phyloP scores from a whole-genome alignment of 2,797 vertebrate species.

The Yasuhikotakia modesta region DNA sequence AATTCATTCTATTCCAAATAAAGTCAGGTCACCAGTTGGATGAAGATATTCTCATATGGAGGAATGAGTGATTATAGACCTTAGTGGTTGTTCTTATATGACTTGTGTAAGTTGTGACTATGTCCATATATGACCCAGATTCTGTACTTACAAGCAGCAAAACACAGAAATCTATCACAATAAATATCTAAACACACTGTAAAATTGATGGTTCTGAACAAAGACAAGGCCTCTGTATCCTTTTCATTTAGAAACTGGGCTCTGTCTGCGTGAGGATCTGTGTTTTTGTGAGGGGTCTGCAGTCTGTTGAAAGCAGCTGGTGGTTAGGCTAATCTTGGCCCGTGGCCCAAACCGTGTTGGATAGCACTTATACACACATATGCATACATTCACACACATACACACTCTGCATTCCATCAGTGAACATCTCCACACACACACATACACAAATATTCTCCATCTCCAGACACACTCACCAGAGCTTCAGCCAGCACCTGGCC shows the following conservation, averaged over 20 bases:
- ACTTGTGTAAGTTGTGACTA: not conserved
- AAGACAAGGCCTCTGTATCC: slow-evolving; percentile 22
- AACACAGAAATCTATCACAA: slow-evolving; percentile 6
- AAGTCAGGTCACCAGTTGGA: not conserved
- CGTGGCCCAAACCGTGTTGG: slow-evolving; percentile 32
- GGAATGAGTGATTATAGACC: not conserved
- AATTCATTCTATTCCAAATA: not conserved
- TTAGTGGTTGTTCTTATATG: not conserved
- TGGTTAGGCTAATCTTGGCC: slow-evolving; percentile 46
- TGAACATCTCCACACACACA: slow-evolving; percentile 46
- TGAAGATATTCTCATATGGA: not conserved
- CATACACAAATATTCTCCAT: slow-evolving; percentile 8
- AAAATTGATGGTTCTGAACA: slow-evolving; percentile 19
- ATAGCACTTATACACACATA: slow-evolving; percentile 49
- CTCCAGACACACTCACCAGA: slow-evolving; percentile 18
- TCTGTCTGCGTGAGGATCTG: slow-evolving; percentile 20
- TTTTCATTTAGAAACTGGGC: slow-evolving; percentile 26
- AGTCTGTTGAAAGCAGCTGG: slow-evolving; percentile 53
- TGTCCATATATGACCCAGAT: not conserved
- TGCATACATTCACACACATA: slow-evolving; percentile 41
- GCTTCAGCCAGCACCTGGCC: slow-evolving; percentile 43
- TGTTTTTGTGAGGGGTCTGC: not conserved
- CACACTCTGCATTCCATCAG: slow-evolving; percentile 37
- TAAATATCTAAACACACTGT: not conserved
- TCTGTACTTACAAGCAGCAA: not conserved